Conservation (phyloP, 1,140 invertebrate species). For the Cotesia typhae region DNA sequence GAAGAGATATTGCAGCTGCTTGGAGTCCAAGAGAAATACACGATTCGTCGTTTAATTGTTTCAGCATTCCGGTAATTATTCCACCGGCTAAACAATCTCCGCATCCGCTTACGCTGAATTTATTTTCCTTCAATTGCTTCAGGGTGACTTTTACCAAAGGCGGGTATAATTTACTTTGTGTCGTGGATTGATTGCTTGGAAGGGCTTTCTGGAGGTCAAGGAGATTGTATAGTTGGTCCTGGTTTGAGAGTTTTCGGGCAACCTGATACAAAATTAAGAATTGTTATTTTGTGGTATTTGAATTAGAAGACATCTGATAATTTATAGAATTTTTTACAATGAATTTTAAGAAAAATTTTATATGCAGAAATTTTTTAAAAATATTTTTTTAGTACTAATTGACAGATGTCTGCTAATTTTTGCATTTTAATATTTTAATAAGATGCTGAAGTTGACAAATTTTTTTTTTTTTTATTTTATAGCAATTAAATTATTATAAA, state of each 20-base stretch:
- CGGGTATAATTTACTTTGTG: slow-evolving; percentile 53
- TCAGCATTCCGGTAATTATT: slow-evolving; percentile 65
- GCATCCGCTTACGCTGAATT: slow-evolving; percentile 66
- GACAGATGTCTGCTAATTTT: too few relatives aligned
- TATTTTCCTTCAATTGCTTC: slow-evolving; percentile 38
- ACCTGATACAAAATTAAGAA: slow-evolving; percentile 42
- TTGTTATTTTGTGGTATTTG: too few relatives aligned
- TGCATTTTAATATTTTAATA: too few relatives aligned
- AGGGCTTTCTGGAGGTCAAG: slow-evolving; percentile 26
- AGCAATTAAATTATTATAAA: too few relatives aligned
- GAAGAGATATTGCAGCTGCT: slow-evolving; percentile 66
- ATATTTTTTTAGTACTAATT: too few relatives aligned
- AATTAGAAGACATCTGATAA: too few relatives aligned
- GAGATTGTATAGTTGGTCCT: slow-evolving; percentile 49
- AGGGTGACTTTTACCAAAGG: slow-evolving; percentile 37
- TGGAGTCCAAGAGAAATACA: slow-evolving; percentile 63
- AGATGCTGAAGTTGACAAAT: too few relatives aligned
- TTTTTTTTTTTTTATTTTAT: too few relatives aligned
- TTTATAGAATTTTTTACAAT: too few relatives aligned
- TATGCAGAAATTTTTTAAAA: too few relatives aligned
- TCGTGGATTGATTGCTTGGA: slow-evolving; percentile 33
- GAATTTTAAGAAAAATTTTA: too few relatives aligned
- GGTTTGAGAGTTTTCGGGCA: slow-evolving; percentile 42
- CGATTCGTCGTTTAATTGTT: slow-evolving; percentile 55
- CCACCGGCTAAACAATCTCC: slow-evolving; percentile 68